Evolutionary conservation across 2,888 invertebrate genomes (phyloP), one percentile per base, ranked within the genome.

Genomic region (Criorhina ranunculi): DNA sequence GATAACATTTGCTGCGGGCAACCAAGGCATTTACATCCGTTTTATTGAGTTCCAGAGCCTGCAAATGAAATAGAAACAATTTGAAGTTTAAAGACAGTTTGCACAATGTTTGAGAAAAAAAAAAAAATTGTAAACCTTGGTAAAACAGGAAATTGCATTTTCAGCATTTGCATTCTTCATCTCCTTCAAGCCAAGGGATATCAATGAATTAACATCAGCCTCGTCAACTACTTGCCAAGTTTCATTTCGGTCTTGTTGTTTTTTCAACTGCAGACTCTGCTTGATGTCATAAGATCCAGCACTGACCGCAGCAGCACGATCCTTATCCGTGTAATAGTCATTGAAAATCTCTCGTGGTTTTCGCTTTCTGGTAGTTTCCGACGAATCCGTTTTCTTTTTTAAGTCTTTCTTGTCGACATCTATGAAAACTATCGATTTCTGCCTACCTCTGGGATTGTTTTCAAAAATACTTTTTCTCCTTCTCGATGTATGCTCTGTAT

Each of bases 321-420:
- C 97, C 89, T 98, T 98, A 90, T 98, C 98, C 17, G 97, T 97
- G 89, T 97, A 98, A 19, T 96, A 92, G 89, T 97, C 97, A 87
- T 97, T 96, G 51, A 91, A 91, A 53, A 90, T 90, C 66, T 91
- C 91, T 69, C 90, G 90, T 1, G 90, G 88, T 73, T 90, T 91
- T 87, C 90, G 90, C 66, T 90, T 91, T 77, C 90, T 90, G 35
- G 88, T 62, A 44, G 88, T 87, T 67, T 90, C 90, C 7, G 89
- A 88, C 7, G 89, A 88, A 60, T 90, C 90, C 37, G 87, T 88
- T 78, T 89, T 89, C 57, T 89, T 90, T 8, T 88, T 90, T 4
- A 86, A 88, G 8, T 90, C 89, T 12, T 89, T 90, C 17, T 53
- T 53, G 19, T 73, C 55, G 6, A 5, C 59, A 81, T 88, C 80